Percentiles rank a stretch among this genome's conserved stretches.
phyloP scores from a whole-genome alignment of 2,113 vertebrate species.

The Erythrocercus mccallii region DNA sequence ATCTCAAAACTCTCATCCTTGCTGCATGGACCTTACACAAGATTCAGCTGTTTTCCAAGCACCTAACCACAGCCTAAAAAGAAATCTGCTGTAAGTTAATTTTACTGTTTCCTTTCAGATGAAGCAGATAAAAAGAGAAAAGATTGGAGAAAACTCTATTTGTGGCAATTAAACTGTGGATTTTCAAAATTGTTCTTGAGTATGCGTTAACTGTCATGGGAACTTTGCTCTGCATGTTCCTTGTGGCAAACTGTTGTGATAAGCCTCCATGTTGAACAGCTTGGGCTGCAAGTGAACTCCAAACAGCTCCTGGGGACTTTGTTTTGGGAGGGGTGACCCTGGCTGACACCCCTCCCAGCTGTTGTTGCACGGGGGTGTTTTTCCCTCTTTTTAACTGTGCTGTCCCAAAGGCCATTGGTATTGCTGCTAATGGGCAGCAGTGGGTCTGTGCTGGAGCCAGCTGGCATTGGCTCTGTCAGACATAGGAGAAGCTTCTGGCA shows the following conservation, averaged over 20 bases:
- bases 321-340: neutral
- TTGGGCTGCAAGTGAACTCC: neutral
- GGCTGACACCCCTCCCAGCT: neutral
- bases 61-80: neutral
- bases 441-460: neutral
- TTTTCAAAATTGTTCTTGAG: slow-evolving; percentile 7
- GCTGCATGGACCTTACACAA: neutral
- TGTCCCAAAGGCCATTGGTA: neutral
- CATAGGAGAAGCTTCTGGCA: neutral
- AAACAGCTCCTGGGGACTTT: neutral
- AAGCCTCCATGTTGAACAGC: neutral
- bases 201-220: neutral
- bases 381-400: neutral
- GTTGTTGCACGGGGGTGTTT: neutral
- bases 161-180: neutral
- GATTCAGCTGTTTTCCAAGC: neutral
- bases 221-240: neutral
- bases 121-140: neutral
- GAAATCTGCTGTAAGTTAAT: neutral
- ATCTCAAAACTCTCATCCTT: neutral
- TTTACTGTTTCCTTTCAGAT: neutral
- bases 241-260: neutral
- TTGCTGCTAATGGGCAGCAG: neutral
- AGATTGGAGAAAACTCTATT: neutral
- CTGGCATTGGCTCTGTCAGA: neutral